These are phyloP conservation scores for Aporophyla nigra DNA, from an alignment of 2,888 invertebrate species.

Conservation along the genomic window DNA sequence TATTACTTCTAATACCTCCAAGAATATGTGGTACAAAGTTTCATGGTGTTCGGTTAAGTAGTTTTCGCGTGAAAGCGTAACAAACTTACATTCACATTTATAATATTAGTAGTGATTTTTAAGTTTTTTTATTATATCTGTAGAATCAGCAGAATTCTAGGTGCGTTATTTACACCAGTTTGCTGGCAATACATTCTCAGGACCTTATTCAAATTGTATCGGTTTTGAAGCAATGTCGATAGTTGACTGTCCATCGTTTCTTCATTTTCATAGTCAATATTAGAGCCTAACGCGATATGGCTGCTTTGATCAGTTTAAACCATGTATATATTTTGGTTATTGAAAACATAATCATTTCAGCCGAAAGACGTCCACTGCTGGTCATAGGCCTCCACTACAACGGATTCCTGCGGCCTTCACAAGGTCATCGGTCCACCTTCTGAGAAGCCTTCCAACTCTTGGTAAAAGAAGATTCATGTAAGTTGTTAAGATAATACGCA, in stretches of 20 bases:
- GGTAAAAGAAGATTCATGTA: neutral
- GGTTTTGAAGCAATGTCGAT: neutral
- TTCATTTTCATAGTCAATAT: neutral
- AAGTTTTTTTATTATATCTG: conserved; percentile 9
- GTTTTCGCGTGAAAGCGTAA: no score
- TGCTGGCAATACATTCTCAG: neutral
- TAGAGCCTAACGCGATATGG: neutral
- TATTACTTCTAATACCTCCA: no score
- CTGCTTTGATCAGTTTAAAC: neutral
- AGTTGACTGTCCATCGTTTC: neutral
- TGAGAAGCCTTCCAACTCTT: no score
- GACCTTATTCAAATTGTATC: neutral
- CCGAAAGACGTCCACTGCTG: no score
- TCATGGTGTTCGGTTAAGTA: no score
- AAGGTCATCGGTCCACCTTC: no score
- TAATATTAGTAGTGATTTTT: no score
- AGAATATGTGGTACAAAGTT: no score
- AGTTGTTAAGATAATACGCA: neutral
- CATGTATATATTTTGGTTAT: neutral
- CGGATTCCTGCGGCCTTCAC: no score
- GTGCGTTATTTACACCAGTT: neutral
- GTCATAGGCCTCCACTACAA: no score
- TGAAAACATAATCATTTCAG: neutral
- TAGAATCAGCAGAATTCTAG: neutral
- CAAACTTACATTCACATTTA: no score